Conservation (phyloP, 2,113 vertebrate genomes). For the Bucco capensis region DNA sequence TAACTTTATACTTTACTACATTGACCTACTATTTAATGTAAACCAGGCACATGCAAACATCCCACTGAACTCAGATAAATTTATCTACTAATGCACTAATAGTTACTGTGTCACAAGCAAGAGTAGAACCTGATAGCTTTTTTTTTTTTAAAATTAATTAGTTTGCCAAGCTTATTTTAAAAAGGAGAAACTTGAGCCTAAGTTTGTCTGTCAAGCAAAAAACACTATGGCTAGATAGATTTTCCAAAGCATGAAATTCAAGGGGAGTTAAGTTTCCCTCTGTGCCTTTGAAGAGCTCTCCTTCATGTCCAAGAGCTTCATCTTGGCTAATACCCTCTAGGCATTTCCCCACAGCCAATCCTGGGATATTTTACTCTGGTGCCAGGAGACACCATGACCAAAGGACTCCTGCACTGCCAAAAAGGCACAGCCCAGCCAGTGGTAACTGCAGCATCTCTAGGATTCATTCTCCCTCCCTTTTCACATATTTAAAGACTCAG, state of each 20-base stretch:
- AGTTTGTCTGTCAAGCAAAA: slow-evolving; percentile 45
- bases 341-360: not conserved
- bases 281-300: slow-evolving; percentile 32
- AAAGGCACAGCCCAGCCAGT: not conserved
- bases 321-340: not conserved
- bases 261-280: slow-evolving; percentile 40
- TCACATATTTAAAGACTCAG: not conserved
- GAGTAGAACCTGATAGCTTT: slow-evolving; percentile 12
- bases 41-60: not conserved
- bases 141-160: slow-evolving; percentile 52
- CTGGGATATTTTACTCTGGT: not conserved
- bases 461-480: not conserved
- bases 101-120: not conserved
- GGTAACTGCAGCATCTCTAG: not conserved
- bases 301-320: not conserved
- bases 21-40: slow-evolving; percentile 12
- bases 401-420: not conserved
- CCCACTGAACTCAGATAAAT: slow-evolving; percentile 4
- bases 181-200: slow-evolving; percentile 38
- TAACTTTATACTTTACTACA: not conserved
- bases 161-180: slow-evolving; percentile 37
- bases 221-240: slow-evolving; percentile 22
- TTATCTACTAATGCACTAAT: not conserved
- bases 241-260: slow-evolving; percentile 55
- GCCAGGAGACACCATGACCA: not conserved